phyloP scores from a whole-genome alignment of 2,797 vertebrate species.

The Schizopygopsis pylzovi region DNA sequence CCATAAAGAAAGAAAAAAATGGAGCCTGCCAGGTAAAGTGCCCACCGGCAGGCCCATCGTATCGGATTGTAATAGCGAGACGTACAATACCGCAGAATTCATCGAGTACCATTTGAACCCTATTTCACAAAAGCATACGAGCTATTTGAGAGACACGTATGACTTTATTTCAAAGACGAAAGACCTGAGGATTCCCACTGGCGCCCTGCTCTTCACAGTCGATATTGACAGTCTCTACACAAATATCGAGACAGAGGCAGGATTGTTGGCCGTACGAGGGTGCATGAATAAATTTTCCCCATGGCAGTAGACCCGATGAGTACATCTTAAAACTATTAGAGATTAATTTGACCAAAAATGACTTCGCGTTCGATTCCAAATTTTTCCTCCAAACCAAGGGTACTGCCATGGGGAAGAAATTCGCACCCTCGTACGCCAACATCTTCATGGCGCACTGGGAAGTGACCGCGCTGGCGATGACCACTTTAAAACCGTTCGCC shows the following conservation, averaged over 20 bases:
- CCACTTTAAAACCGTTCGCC: no score
- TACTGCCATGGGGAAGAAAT: conserved; percentile 23
- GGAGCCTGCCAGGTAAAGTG: no score
- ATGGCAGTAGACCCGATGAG: neutral
- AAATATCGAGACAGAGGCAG: conserved; percentile 24
- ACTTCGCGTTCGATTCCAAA: conserved; percentile 12
- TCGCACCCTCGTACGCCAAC: neutral
- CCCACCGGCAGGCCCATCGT: no score
- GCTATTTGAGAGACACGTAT: conserved; percentile 32
- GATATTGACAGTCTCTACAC: conserved; percentile 28
- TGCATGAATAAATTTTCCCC: conserved; percentile 35
- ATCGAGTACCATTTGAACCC: conserved; percentile 30
- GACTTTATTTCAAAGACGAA: conserved; percentile 6
- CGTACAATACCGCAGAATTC: no score
- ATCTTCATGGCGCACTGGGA: no score
- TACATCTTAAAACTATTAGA: neutral
- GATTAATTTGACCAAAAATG: conserved; percentile 16
- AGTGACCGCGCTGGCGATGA: no score
- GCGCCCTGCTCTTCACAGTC: neutral
- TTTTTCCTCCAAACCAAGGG: neutral
- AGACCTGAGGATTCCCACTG: neutral
- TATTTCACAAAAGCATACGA: neutral
- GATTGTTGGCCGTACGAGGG: neutral
- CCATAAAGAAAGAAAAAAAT: conserved; percentile 23
- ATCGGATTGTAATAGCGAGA: no score